These are phyloP conservation scores for fruit fly (Drosophila melanogaster) DNA, from an alignment of 1,140 invertebrate genomes.

Conservation along the genomic window Release_6_plus_ISO1_MT NT_033779.5:14018501-14019000, in stretches of 20 bases:
- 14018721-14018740: slow-evolving; percentile 87
- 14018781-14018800: slow-evolving; percentile 88
- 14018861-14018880: slow-evolving; percentile 94
- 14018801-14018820: slow-evolving; percentile 87
- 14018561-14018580: slow-evolving; percentile 93
- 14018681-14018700: slow-evolving; percentile 85
- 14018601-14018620: slow-evolving; percentile 93
- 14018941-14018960: slow-evolving; percentile 94
- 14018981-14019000: slow-evolving; percentile 89
- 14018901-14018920: slow-evolving; percentile 93
- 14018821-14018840: slow-evolving; percentile 92
- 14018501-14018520: slow-evolving; percentile 97
- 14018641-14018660: too few relatives aligned
- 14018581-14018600: slow-evolving; percentile 95
- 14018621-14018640: slow-evolving; percentile 88
- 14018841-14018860: slow-evolving; percentile 90
- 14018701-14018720: slow-evolving; percentile 90
- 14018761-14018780: slow-evolving; percentile 90
- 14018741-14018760: slow-evolving; percentile 90
- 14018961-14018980: slow-evolving; percentile 88
- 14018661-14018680: background rate
- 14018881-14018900: slow-evolving; percentile 96
- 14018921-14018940: slow-evolving; percentile 95
- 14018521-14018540: slow-evolving; percentile 94
- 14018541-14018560: slow-evolving; percentile 90